phyloP scores from a whole-genome alignment of 2,113 vertebrate genomes.

The Cavia aperea region DNA sequence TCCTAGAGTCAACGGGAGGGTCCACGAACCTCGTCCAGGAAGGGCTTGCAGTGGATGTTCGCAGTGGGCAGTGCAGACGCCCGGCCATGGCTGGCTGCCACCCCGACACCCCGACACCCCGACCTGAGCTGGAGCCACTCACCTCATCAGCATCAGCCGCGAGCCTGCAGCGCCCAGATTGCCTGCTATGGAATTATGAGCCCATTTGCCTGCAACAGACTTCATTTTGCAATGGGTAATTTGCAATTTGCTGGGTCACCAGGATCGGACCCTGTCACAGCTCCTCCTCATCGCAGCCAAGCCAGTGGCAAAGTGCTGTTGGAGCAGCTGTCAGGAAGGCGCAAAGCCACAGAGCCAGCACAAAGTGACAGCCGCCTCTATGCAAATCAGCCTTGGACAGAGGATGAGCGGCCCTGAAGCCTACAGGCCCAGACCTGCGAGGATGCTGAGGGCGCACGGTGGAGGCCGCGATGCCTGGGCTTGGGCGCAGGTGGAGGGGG shows the following conservation, averaged over 20 bases:
- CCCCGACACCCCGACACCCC: slow-evolving; percentile 46
- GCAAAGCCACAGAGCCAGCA: slow-evolving; percentile 30
- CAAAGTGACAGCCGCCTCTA: slow-evolving; percentile 37
- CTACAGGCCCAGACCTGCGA: fast-evolving
- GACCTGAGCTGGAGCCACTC: slow-evolving; percentile 21
- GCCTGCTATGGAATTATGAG: slow-evolving; percentile 40
- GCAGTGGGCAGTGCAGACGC: slow-evolving; percentile 44
- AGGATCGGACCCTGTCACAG: slow-evolving; percentile 25
- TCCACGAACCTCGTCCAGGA: not conserved
- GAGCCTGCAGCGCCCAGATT: slow-evolving; percentile 33
- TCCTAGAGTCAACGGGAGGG: not conserved
- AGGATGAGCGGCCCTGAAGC: not conserved
- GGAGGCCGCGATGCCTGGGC: not conserved
- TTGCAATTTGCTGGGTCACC: slow-evolving; percentile 59
- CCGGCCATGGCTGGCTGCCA: slow-evolving; percentile 58
- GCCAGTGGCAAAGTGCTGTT: slow-evolving; percentile 35
- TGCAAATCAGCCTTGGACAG: slow-evolving; percentile 54
- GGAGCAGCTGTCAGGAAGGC: slow-evolving; percentile 44
- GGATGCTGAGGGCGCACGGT: fast-evolving
- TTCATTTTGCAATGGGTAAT: slow-evolving; percentile 52
- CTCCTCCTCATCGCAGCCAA: slow-evolving; percentile 37
- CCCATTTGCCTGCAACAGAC: slow-evolving; percentile 41
- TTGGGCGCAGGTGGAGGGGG: not conserved
- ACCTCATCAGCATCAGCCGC: slow-evolving; percentile 58
- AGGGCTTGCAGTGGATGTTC: slow-evolving; percentile 31